Base-by-base conservation (phyloP, 2,797 vertebrate genomes). In the Mus spretus region DNA sequence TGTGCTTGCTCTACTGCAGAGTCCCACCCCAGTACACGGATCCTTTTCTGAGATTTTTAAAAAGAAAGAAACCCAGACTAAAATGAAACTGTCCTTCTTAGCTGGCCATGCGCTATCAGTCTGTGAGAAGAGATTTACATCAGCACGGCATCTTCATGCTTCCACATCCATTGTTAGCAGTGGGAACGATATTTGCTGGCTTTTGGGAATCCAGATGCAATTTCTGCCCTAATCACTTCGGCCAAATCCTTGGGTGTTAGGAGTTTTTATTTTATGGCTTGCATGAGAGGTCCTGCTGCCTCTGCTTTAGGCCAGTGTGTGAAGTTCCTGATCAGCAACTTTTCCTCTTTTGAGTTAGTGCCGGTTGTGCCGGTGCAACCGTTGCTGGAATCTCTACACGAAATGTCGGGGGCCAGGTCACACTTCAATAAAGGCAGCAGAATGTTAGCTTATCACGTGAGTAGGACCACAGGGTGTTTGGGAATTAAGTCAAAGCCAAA, bases 11-110 rank as follows among this genome's bases (percentile, higher is more conserved):
- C 26, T 91, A 40, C 17, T n/a, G 44, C 24, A 20, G 40, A 75
- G 47, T 11, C 77, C 37, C 55, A 26, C 7, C 59, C 10, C 6
- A 28, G 57, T 4, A 34, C 14, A 1, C 63, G 31, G 20, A n/a
- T n/a, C 17, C 8, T 74, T 83, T 91, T 44, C 53, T 79, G 10
- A 92, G 53, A 31, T 37, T 70, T 82, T 72, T 14, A 44, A 22
- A 37, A 50, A 50, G 8, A 50, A 50, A 50, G 50, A 50, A 95
- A 90, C n/a, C 6, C 13, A 94, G 84, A 74, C 81, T 89, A 95
- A 97, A 92, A 55, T 85, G 53, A 95, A 88, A 61, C 5, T 80
- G 96, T 92, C 65, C 72, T 87, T 90, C 88, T 85, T 86, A 95
- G 55, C 81, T 77, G 75, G 31, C 57, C 34, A 75, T 89, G 63